Conservation (phyloP, 2,113 vertebrate genomes). For the Condylura cristata region DNA sequence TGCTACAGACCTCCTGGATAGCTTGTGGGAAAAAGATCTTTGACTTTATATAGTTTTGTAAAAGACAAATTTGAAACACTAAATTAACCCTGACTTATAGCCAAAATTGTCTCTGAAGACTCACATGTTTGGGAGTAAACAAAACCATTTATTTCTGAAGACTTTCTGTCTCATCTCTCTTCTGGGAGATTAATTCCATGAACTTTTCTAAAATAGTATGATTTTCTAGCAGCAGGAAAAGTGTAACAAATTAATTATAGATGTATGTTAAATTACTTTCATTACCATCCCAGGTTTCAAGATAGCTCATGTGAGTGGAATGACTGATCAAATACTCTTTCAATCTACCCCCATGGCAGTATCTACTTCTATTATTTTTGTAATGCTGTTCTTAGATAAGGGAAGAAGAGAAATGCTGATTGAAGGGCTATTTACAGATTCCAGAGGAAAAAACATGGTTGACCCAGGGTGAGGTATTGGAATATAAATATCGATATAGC, state of each 20-base stretch:
- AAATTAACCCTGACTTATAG: conserved; percentile 77
- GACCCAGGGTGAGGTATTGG: background rate
- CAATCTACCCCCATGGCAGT: conserved; percentile 80
- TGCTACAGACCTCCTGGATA: background rate
- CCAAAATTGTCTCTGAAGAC: conserved; percentile 76
- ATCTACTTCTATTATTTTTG: conserved; percentile 66
- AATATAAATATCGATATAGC: background rate
- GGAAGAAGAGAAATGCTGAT: conserved; percentile 50
- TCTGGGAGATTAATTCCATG: conserved; percentile 86
- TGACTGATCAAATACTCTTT: conserved; percentile 88
- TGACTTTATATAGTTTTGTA: conserved; percentile 61
- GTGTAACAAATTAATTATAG: conserved; percentile 96
- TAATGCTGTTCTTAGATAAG: conserved; percentile 68
- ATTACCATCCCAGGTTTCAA: conserved; percentile 89
- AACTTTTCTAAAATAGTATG: conserved; percentile 83
- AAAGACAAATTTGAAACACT: conserved; percentile 72
- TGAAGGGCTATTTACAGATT: conserved; percentile 58
- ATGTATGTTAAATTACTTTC: conserved; percentile 98
- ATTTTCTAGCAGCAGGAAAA: conserved; percentile 84
- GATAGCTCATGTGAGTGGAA: conserved; percentile 84
- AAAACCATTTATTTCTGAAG: conserved; percentile 70
- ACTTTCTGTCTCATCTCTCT: conserved; percentile 78
- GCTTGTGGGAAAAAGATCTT: conserved; percentile 16
- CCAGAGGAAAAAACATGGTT: background rate
- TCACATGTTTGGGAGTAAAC: conserved; percentile 74